Percentiles rank a stretch among this genome's conserved stretches.
phyloP scores from a whole-genome alignment of 1,140 invertebrate genomes.

The Arion vulgaris region DNA sequence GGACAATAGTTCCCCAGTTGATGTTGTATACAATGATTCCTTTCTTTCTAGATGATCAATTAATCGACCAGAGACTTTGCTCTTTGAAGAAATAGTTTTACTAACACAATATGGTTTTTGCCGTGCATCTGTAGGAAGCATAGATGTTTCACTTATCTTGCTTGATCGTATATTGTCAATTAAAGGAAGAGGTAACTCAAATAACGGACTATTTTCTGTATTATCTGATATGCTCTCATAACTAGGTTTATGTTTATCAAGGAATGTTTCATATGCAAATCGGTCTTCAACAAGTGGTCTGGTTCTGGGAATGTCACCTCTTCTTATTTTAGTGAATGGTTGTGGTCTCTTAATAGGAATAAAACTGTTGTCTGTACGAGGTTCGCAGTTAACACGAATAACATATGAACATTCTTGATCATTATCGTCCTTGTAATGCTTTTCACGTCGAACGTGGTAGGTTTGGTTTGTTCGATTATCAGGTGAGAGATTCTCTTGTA shows the following conservation, averaged over 20 bases:
- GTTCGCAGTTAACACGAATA: not conserved
- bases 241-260: not conserved
- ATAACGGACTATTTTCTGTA: not conserved
- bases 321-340: not conserved
- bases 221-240: not conserved
- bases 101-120: not conserved
- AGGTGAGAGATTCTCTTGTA: not conserved
- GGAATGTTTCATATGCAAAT: not conserved
- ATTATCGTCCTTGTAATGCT: not conserved
- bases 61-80: not conserved
- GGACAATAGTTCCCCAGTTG: no score
- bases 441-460: not conserved
- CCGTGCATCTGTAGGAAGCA: not conserved
- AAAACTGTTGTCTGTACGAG: not conserved
- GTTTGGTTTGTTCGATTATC: not conserved
- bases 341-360: not conserved
- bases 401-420: not conserved
- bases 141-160: not conserved
- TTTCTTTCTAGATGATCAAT: conserved; percentile 9
- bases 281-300: not conserved
- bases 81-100: not conserved
- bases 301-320: not conserved
- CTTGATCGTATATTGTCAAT: not conserved
- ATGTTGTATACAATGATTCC: not conserved
- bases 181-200: not conserved